Percentiles rank a stretch among this genome's conserved stretches.
Evolutionary conservation across 2,888 invertebrate genomes (phyloP).

Genomic region (Cabera pusaria): DNA sequence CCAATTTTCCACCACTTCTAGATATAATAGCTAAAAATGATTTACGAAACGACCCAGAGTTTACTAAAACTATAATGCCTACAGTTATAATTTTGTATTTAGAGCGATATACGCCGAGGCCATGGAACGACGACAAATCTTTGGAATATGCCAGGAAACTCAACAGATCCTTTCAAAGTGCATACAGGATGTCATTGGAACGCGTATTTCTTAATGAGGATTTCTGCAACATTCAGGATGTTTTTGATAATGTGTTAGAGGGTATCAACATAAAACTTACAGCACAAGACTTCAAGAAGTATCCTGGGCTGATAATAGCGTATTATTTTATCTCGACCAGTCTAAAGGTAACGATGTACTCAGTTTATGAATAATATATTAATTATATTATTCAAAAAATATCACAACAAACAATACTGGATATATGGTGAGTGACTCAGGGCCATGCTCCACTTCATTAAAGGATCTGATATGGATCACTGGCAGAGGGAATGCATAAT

Average conservation of each 20-base stretch:
- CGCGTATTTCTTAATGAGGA: conserved; percentile 41
- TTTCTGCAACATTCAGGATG: conserved; percentile 47
- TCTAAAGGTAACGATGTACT: too few species aligned
- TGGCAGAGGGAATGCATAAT: too few species aligned
- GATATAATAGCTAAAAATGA: conserved; percentile 45
- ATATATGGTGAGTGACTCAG: too few species aligned
- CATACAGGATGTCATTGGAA: conserved; percentile 44
- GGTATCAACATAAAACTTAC: conserved; percentile 58
- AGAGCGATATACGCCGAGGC: conserved; percentile 49
- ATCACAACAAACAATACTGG: too few species aligned
- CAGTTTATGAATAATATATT: too few species aligned
- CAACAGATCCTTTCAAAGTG: conserved; percentile 46
- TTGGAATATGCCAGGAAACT: conserved; percentile 46
- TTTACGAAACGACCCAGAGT: conserved; percentile 35
- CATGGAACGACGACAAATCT: conserved; percentile 51
- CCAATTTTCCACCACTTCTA: conserved; percentile 42
- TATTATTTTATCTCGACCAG: conserved; percentile 54
- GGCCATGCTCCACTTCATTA: too few species aligned
- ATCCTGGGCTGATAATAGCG: conserved; percentile 62
- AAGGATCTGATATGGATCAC: too few species aligned
- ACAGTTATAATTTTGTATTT: conserved; percentile 52
- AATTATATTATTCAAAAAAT: too few species aligned
- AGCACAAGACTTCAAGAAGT: conserved; percentile 55
- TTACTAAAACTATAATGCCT: conserved; percentile 42
- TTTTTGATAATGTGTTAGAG: conserved; percentile 60